Percentiles rank a stretch among this genome's conserved stretches.
Evolutionary conservation across 2,797 vertebrate genomes (phyloP).

Genomic region (Sebastes ruberrimus): DNA sequence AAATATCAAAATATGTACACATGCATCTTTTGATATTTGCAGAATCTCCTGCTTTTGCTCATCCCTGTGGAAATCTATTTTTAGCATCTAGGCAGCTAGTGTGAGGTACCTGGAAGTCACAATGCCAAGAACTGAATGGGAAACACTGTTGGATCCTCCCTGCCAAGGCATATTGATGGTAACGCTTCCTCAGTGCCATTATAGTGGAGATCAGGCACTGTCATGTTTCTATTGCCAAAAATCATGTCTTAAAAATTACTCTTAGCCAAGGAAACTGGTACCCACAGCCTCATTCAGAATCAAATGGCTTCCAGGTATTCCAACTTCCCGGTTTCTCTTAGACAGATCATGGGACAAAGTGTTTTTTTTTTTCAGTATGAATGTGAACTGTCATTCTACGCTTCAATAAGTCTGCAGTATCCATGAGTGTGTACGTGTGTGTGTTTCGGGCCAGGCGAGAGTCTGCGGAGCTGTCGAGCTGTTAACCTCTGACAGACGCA

Average conservation of each 20-base stretch:
- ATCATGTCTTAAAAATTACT: slow-evolving; percentile 68
- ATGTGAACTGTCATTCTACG: slow-evolving; percentile 63
- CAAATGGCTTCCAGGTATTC: slow-evolving; percentile 74
- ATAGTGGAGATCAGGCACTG: slow-evolving; percentile 54
- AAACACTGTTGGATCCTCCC: slow-evolving; percentile 56
- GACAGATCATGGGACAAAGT: slow-evolving; percentile 56
- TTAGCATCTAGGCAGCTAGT: slow-evolving; percentile 83
- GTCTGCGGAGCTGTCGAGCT: slow-evolving; percentile 45
- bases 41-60: slow-evolving; percentile 58
- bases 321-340: slow-evolving; percentile 60
- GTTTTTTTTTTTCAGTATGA: slow-evolving; percentile 54
- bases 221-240: slow-evolving; percentile 72
- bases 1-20: slow-evolving; percentile 57
- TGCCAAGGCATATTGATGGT: slow-evolving; percentile 69
- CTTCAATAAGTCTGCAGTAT: slow-evolving; percentile 51
- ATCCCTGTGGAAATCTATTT: slow-evolving; percentile 74
- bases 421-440: slow-evolving; percentile 2
- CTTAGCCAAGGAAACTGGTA: slow-evolving; percentile 78
- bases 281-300: slow-evolving; percentile 69
- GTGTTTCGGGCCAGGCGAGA: slow-evolving; percentile 40
- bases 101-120: slow-evolving; percentile 77
- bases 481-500: slow-evolving; percentile 46
- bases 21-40: slow-evolving; percentile 64
- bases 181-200: slow-evolving; percentile 64
- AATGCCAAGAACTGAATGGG: slow-evolving; percentile 76